A percentile compares a stretch with the other conserved stretches of the same genome.
These are phyloP conservation scores for Chouioia cunea DNA, from an alignment of 2,888 invertebrate species.

Conservation along the genomic window DNA sequence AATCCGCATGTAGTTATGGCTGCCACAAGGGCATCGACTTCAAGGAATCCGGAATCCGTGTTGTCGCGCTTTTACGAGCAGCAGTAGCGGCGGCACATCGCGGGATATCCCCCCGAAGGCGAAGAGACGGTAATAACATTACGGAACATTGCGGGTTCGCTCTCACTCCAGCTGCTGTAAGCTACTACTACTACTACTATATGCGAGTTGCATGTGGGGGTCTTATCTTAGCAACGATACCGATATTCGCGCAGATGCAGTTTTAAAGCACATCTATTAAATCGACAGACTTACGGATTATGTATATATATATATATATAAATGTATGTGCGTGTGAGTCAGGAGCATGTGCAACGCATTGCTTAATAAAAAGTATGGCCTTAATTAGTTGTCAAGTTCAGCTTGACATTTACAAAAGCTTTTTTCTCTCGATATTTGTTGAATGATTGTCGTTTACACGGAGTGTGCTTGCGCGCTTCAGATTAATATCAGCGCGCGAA, in stretches of 20 bases:
- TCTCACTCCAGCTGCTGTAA: background rate
- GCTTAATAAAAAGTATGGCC: no score
- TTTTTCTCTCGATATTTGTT: no score
- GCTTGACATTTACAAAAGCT: no score
- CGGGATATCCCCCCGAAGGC: slow-evolving; percentile 3
- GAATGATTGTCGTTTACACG: no score
- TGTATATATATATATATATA: no score
- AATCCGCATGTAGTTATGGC: background rate
- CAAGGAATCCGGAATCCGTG: slow-evolving; percentile 47
- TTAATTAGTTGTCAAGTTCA: no score
- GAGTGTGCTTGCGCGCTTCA: no score
- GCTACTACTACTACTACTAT: no score
- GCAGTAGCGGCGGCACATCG: background rate
- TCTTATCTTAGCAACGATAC: slow-evolving; percentile 25
- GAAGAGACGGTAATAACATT: slow-evolving; percentile 43
- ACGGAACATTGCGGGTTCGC: background rate
- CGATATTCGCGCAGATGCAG: slow-evolving; percentile 16
- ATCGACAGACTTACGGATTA: slow-evolving; percentile 44
- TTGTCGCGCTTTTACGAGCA: slow-evolving; percentile 43
- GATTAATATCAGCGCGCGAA: no score
- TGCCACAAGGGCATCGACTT: background rate
- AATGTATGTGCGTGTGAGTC: no score
- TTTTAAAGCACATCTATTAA: slow-evolving; percentile 24
- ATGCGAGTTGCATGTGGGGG: background rate
- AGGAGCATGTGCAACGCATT: no score